Evolutionary conservation across 2,888 invertebrate species (phyloP).

Genomic region (Chrysolina haemoptera): DNA sequence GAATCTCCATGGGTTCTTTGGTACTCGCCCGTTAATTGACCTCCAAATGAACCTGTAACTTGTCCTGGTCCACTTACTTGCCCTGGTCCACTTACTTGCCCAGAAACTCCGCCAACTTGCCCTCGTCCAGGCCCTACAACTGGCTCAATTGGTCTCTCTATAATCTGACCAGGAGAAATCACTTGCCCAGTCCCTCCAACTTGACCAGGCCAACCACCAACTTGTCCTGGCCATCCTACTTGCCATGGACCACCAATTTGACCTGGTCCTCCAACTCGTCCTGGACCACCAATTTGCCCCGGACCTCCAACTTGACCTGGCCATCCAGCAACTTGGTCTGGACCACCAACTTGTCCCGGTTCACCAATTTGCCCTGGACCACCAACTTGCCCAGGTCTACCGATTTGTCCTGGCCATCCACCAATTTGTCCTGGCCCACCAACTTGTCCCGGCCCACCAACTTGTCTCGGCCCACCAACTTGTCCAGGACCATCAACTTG

Average conservation of each 20-base stretch:
- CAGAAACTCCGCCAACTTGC: conserved; percentile 39
- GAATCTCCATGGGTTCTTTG: conserved; percentile 49
- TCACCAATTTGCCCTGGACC: conserved; percentile 12
- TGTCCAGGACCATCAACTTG: conserved; percentile 35
- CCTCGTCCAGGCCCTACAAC: conserved; percentile 38
- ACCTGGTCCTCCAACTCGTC: conserved; percentile 43
- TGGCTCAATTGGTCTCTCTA: conserved; percentile 31
- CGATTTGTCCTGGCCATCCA: conserved; percentile 30
- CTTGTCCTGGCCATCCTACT: too few species aligned
- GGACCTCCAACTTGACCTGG: conserved; percentile 33
- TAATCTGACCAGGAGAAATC: conserved; percentile 34
- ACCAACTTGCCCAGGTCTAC: conserved; percentile 30
- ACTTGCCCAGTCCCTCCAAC: conserved; percentile 38
- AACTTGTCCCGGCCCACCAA: conserved; percentile 36
- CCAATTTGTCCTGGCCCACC: conserved; percentile 45
- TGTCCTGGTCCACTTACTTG: conserved; percentile 4
- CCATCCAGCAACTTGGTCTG: conserved; percentile 39
- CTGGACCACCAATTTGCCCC: conserved; percentile 14
- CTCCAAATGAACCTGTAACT: conserved; percentile 53
- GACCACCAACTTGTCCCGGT: conserved; percentile 46
- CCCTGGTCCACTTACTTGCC: conserved; percentile 33
- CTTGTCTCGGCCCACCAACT: conserved; percentile 34
- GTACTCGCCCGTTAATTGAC: conserved; percentile 57
- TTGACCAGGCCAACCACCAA: conserved; percentile 37
- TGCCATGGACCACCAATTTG: conserved; percentile 57